Percentiles rank a stretch among this genome's conserved stretches.
phyloP scores from a whole-genome alignment of 2,797 vertebrate genomes.

The Microchirus variegatus region DNA sequence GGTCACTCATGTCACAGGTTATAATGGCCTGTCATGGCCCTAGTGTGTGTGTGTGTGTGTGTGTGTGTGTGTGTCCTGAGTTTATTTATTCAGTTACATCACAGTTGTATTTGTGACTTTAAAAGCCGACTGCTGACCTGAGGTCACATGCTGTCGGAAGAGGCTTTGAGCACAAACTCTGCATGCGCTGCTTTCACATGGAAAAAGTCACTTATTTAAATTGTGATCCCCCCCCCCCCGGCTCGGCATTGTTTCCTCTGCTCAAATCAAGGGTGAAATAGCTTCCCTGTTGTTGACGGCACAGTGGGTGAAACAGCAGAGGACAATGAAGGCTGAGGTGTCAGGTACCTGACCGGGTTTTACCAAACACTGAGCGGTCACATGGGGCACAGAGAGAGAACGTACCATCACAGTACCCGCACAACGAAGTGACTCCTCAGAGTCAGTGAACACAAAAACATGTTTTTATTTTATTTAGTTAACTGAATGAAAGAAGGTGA shows the following conservation, averaged over 20 bases:
- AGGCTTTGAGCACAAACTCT: background rate
- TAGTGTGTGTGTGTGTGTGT: conserved; percentile 18
- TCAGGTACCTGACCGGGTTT: conserved; percentile 26
- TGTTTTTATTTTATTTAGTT: background rate
- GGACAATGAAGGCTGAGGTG: conserved; percentile 29
- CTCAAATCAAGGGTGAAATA: conserved; percentile 19
- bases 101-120: conserved; percentile 10
- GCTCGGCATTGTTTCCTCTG: conserved; percentile 14
- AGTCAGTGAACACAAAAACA: conserved; percentile 12
- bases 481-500: background rate
- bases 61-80: conserved; percentile 23
- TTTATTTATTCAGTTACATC: conserved; percentile 20
- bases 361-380: conserved; percentile 46
- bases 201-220: conserved; percentile 36
- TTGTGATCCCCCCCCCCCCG: background rate
- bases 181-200: conserved; percentile 12
- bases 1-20: conserved; percentile 6
- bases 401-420: background rate
- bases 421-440: conserved; percentile 11
- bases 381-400: conserved; percentile 4
- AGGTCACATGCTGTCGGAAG: background rate
- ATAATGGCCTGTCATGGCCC: conserved; percentile 26
- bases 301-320: conserved; percentile 11
- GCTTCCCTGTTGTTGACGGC: conserved; percentile 22
- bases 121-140: too few species aligned